A percentile compares a stretch with the other conserved stretches of the same genome.
Conservation (phyloP, 2,113 vertebrate genomes). For the Dissostichus mawsoni region DNA sequence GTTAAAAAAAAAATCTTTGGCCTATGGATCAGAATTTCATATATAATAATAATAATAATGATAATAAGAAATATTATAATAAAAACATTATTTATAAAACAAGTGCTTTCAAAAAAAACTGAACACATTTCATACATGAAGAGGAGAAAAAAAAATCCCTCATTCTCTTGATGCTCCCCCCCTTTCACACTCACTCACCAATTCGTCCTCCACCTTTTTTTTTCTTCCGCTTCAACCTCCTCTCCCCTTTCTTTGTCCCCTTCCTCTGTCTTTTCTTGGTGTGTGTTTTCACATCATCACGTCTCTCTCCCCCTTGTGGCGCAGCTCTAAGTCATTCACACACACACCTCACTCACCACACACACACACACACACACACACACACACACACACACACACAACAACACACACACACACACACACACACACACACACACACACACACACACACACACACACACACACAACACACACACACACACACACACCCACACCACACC, state of each 20-base stretch:
- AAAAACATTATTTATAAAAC: too few relatives aligned
- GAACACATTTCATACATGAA: too few relatives aligned
- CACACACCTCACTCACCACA: not conserved
- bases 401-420: not conserved
- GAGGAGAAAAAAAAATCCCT: too few relatives aligned
- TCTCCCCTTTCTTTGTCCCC: not conserved
- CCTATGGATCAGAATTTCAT: too few relatives aligned
- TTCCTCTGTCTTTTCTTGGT: slow-evolving; percentile 4
- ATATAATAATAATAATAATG: too few relatives aligned
- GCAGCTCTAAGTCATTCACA: slow-evolving; percentile 60
- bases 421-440: slow-evolving; percentile 21
- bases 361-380: slow-evolving; percentile 8
- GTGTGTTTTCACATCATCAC: slow-evolving; percentile 54
- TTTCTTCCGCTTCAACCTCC: not conserved
- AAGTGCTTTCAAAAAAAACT: too few relatives aligned
- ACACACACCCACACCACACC: slow-evolving; percentile 10
- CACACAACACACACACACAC: slow-evolving; percentile 5
- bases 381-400: slow-evolving; percentile 6
- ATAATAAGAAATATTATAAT: too few relatives aligned
- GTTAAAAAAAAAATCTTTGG: too few relatives aligned
- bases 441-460: slow-evolving; percentile 13
- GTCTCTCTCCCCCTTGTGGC: slow-evolving; percentile 82
- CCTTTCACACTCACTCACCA: not conserved
- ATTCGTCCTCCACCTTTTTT: not conserved
- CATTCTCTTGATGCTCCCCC: not conserved